These are phyloP conservation scores for Aix galericulata DNA, from an alignment of 2,113 vertebrate genomes.

Conservation along the genomic window DNA sequence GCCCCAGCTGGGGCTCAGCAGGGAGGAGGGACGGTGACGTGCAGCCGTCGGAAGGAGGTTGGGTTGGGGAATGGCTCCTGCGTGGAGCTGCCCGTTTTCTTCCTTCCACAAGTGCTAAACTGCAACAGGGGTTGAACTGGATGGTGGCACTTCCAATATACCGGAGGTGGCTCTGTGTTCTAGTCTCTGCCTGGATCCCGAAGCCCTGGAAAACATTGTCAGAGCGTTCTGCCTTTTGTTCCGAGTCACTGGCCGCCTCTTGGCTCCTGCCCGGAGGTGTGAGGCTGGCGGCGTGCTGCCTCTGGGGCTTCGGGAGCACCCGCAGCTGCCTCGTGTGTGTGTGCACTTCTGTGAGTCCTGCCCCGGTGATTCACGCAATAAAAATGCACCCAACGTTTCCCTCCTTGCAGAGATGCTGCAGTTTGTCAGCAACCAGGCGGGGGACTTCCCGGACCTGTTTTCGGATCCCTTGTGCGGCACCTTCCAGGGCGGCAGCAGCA, in stretches of 20 bases:
- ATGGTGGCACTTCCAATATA: background rate
- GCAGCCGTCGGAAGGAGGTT: background rate
- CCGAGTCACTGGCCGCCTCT: rapidly evolving
- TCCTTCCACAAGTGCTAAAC: background rate
- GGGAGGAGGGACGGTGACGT: background rate
- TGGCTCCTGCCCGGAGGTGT: background rate
- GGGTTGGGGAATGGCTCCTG: background rate
- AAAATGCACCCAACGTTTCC: background rate
- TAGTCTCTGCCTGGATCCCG: background rate
- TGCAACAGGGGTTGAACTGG: background rate
- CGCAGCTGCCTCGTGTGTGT: background rate
- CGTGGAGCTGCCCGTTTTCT: background rate
- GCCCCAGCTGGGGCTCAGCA: background rate
- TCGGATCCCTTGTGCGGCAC: constrained; percentile 84
- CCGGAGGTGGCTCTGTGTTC: background rate
- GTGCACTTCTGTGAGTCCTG: rapidly evolving
- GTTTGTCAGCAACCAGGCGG: constrained; percentile 95
- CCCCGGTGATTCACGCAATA: rapidly evolving
- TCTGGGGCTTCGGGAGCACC: background rate
- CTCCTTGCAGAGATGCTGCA: constrained; percentile 92
- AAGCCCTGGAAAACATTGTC: background rate
- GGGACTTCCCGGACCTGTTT: constrained; percentile 94
- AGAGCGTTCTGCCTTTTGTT: background rate
- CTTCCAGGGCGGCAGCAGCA: background rate
- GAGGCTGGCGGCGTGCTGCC: background rate